Base-by-base conservation (phyloP, 2,888 invertebrate species). In the Altica lythri region DNA sequence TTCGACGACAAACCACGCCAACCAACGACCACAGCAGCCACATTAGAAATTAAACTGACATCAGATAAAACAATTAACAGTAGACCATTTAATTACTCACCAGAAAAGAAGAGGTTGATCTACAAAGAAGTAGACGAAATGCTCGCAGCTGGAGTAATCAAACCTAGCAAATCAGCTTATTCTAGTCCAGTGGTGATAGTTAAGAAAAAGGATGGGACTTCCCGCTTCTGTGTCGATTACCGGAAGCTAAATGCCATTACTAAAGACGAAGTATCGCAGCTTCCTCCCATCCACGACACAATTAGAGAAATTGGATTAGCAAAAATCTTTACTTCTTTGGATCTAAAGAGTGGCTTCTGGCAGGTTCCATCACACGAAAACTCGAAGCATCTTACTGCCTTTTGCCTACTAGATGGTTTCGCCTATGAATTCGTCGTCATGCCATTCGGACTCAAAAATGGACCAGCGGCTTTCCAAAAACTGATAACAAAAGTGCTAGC, bases 271-370 rank as follows among this genome's bases (percentile, higher is more conserved):
- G 8, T 16, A n/a, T 22, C 50, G 0, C 30, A 19, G 13, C 44
- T 50, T 1, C 50, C 44, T 12, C 29, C 44, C 18, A 50, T 53
- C 10, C 47, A 47, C 2, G 47, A 48, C 3, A 53, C 29, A 3
- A 6, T 53, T 0, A 49, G 29, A 18, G 53, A 48, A 8, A 9
- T 53, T 9, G 48, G 48, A 17, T 1, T 22, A 2, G 47, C 53
- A 8, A 48, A 19, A 12, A 12, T 48, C n/a, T 53, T 49, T 22
- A 25, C 38, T 9, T 10, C 52, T 8, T n/a, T 52, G 4, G n/a
- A n/a, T n/a, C n/a, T n/a, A n/a, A n/a, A n/a, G n/a, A n/a, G n/a
- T n/a, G n/a, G n/a, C n/a, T n/a, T 43, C 27, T 52, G 52, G 44
- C 44, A 52, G 18, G 19, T 45, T 5, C 32, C 37, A 2, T n/a